Percentiles rank a stretch among this genome's conserved stretches.
Conservation (phyloP, 2,888 invertebrate species). For the Lasioglossum calceatum region DNA sequence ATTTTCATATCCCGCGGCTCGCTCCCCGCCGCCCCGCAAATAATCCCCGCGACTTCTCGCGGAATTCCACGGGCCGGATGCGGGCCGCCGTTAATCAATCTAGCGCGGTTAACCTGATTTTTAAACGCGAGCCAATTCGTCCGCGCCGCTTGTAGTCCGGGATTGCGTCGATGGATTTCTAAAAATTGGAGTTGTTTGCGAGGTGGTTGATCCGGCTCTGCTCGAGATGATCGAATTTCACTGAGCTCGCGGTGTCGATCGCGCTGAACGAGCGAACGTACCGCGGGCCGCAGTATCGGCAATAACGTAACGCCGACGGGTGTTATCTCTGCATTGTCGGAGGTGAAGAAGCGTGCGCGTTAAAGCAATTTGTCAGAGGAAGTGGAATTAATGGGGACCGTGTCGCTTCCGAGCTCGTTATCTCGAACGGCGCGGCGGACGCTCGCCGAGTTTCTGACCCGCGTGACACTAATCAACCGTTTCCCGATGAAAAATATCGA, state of each 20-base stretch:
- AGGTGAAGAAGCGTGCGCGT: conserved; percentile 20
- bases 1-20: conserved; percentile 45
- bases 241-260: background rate
- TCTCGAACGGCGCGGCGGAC: background rate
- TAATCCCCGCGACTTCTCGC: background rate
- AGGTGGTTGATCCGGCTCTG: background rate
- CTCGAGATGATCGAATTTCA: background rate
- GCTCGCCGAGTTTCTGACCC: background rate
- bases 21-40: background rate
- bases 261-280: background rate
- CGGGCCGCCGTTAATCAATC: background rate
- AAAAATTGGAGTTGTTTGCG: background rate
- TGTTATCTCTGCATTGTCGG: conserved; percentile 31
- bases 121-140: background rate
- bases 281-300: background rate
- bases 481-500: background rate
- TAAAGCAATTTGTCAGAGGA: conserved; percentile 45
- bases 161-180: background rate
- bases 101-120: background rate
- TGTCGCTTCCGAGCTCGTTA: conserved; percentile 11
- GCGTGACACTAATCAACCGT: background rate
- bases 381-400: conserved; percentile 16
- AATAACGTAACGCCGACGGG: conserved; percentile 27
- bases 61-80: background rate
- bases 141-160: background rate